Evolutionary conservation across 2,113 vertebrate genomes (phyloP), one percentile per base, ranked within the genome.

Genomic region (Eptesicus fuscus): DNA sequence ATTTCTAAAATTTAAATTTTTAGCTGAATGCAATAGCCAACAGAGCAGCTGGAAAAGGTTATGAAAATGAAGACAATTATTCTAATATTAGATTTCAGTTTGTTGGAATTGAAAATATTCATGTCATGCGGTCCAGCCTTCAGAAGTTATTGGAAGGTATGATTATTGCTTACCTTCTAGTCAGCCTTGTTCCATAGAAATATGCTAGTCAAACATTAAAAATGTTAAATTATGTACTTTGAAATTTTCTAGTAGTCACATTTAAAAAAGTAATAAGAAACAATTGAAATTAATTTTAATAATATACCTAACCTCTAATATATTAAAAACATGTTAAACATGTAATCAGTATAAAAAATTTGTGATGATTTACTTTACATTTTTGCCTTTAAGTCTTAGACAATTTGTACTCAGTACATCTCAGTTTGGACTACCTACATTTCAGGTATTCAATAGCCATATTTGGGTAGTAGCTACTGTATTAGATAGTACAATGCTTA

Each of bases 31-130:
- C 99, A 1, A 98, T 99, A 92, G 99, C 99, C 17, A 99, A 99
- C 98, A 98, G 99, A 97, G 99, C 99, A 37, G 99, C 99, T 42
- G 99, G 99, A 65, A 99, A 99, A 98, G 99, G 99, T 94, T 99
- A 99, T 70, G 99, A 99, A 97, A 99, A 99, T n/a, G 99, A 99
- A 97, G 99, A 99, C 97, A 99, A 99, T 98, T 99, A 99, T 98
- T 99, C 99, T 94, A 99, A 99, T 98, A 99, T 99, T 97, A 99
- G 99, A 97, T 99, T 99, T 98, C 99, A 99, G 98, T 99, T 99
- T 98, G 99, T 99, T 94, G 99, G 99, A 96, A 99, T 99, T 92
- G 99, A 99, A 98, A 99, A 99, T 97, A 99, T 99, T 97, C 99
- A 99, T 5, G 99, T 99, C 7, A 99, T 99, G 99, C 99, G 99